A percentile compares a stretch with the other conserved stretches of the same genome.
Conservation (phyloP, 2,797 vertebrate genomes). For the Vireo griseus region DNA sequence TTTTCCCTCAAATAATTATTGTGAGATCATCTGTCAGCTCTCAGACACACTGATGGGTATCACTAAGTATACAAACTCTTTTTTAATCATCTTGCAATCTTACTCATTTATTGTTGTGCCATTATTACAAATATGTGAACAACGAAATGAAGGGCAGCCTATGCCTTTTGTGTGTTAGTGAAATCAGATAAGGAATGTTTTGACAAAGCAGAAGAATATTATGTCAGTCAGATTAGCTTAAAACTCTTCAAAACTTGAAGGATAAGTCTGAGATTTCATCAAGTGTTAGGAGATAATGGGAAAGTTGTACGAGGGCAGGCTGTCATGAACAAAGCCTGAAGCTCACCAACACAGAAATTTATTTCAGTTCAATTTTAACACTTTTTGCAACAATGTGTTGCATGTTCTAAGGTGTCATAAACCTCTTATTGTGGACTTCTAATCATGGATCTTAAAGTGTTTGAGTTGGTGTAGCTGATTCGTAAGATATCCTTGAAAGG, state of each 20-base stretch:
- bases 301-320: neutral
- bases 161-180: neutral
- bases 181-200: neutral
- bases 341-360: neutral
- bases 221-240: neutral
- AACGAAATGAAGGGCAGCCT: neutral
- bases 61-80: neutral
- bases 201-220: neutral
- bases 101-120: neutral
- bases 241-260: neutral
- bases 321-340: neutral
- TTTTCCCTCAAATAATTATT: neutral
- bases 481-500: neutral
- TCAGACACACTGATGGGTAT: neutral
- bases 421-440: neutral
- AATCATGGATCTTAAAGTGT: neutral
- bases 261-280: neutral
- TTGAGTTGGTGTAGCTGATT: neutral
- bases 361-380: neutral
- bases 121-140: neutral
- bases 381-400: neutral
- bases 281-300: neutral
- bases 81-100: neutral
- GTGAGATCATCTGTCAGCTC: neutral
- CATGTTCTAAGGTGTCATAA: neutral